These are phyloP conservation scores for Oligia strigilis DNA, from an alignment of 2,888 invertebrate species.

Conservation along the genomic window DNA sequence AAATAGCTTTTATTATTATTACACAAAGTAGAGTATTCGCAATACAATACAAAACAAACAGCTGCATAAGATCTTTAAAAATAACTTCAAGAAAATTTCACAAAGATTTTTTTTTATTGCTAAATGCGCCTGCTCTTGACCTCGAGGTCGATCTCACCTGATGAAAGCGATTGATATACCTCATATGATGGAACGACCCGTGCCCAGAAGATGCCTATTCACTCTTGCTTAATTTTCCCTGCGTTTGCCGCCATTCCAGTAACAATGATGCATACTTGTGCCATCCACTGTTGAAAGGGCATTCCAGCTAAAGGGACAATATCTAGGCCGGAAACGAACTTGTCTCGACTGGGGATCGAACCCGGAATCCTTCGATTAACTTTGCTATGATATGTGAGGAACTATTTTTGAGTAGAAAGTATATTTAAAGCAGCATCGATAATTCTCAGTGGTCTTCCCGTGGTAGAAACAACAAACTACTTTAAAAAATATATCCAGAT, in stretches of 20 bases:
- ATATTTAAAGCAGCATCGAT: not conserved
- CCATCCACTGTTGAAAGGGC: conserved; percentile 15
- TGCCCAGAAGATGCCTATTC: too few relatives aligned
- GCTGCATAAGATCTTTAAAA: not conserved
- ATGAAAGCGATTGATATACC: too few relatives aligned
- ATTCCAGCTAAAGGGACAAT: conserved; percentile 49
- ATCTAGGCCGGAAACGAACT: conserved; percentile 70
- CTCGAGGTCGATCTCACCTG: too few relatives aligned
- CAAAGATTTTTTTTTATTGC: not conserved
- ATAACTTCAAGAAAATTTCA: not conserved
- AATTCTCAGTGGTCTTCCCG: not conserved
- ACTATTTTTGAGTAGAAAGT: not conserved
- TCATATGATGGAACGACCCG: too few relatives aligned
- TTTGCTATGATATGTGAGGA: not conserved
- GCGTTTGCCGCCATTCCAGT: not conserved
- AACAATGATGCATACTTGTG: conserved; percentile 13
- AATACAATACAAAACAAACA: not conserved
- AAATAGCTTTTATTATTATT: too few relatives aligned
- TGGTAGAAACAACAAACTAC: not conserved
- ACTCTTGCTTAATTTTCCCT: too few relatives aligned
- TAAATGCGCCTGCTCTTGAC: too few relatives aligned
- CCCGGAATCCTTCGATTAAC: conserved; percentile 41
- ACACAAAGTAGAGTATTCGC: not conserved
- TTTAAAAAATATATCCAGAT: not conserved
- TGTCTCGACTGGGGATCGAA: conserved; percentile 67